Evolutionary conservation across 2,888 invertebrate species (phyloP).

Genomic region (Leptinotarsa juncta): DNA sequence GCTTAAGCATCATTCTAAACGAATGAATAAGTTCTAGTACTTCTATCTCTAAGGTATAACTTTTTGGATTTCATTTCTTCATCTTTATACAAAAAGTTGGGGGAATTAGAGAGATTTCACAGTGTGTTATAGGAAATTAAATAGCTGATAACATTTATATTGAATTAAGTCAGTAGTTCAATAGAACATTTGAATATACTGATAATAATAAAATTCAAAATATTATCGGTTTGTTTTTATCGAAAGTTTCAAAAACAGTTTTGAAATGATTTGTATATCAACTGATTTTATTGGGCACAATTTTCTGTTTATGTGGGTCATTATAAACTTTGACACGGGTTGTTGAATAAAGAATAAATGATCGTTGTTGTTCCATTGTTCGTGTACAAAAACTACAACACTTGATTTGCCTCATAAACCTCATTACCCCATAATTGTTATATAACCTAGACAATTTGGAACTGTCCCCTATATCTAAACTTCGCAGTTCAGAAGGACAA

Average conservation of each 20-base stretch:
- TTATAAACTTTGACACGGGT: slow-evolving; percentile 15
- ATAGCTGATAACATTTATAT: no score
- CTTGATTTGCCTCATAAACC: slow-evolving; percentile 42
- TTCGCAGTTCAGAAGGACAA: slow-evolving; percentile 39
- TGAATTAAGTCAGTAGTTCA: no score
- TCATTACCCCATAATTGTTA: slow-evolving; percentile 43
- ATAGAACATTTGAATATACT: no score
- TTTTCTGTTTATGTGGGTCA: background rate
- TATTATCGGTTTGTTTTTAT: background rate
- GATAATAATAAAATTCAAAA: no score
- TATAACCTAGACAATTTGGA: slow-evolving; percentile 42
- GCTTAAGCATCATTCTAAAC: no score
- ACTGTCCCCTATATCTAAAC: slow-evolving; percentile 38
- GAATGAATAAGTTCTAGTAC: no score
- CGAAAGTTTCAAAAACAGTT: background rate
- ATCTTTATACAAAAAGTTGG: no score
- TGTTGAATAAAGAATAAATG: slow-evolving; percentile 22
- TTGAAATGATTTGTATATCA: background rate
- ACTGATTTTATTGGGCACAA: background rate
- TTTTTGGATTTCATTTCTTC: no score
- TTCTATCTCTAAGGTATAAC: no score
- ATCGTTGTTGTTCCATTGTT: slow-evolving; percentile 29
- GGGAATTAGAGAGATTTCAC: no score
- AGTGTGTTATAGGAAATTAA: no score
- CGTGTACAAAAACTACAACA: slow-evolving; percentile 32